Evolutionary conservation across 2,797 vertebrate genomes (phyloP), one percentile per base, ranked within the genome.

Genomic region (Sebastes aleutianus): DNA sequence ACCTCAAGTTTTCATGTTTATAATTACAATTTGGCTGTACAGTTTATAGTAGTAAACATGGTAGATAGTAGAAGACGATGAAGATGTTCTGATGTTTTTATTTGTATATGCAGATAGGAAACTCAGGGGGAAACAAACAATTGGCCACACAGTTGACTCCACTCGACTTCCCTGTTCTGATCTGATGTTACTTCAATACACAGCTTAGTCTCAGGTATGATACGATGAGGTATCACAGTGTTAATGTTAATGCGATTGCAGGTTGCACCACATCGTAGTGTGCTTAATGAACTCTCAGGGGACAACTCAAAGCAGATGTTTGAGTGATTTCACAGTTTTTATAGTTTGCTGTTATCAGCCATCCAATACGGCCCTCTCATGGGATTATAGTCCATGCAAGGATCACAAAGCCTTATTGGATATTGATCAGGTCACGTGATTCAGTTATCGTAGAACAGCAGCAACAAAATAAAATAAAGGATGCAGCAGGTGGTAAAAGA

Each of bases 371-470:
- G 29, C 22, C 54, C 53, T 90, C 88, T 74, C 39, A 11, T 66
- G 79, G 69, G 85, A 89, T 74, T 81, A 82, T 24, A 43, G 77
- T 36, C 66, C 77, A 73, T 80, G 70, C 32, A 85, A 74, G 66
- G 86, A 89, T 90, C 88, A 88, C 67, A 79, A 79, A 90, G 85
- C 79, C 80, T 93, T 88, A 95, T 91, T 94, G 87, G 85, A 82
- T 95, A 95, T 96, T 90, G 94, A 96, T 94, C 79, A 88, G 57
- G 66, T 83, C 80, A 88, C 62, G 65, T 82, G 86, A 88, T 81
- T 82, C 29, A 11, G 79, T 66, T 78, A 56, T 76, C 36, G 76
- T 82, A 78, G 78, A 80, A 56, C 53, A 88, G 71, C 79, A 80
- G 58, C 81, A 70, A 79, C 39, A 77, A 77, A 86, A 88, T 63